Evolutionary conservation across 2,113 vertebrate species (phyloP), one percentile per base, ranked within the genome.

Genomic region (Origma solitaria): DNA sequence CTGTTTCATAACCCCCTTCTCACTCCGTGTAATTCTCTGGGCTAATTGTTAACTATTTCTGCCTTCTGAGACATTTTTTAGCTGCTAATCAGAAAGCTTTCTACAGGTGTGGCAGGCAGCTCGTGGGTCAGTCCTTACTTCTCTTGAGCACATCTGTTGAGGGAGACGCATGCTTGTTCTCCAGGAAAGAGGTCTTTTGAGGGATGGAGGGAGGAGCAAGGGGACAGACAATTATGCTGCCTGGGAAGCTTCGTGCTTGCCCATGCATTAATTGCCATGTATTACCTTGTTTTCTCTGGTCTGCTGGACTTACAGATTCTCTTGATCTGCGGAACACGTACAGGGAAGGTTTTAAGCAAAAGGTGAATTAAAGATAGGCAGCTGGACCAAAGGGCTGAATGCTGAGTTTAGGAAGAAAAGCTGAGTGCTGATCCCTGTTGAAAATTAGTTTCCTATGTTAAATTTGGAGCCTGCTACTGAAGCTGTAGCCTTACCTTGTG

Each of bases 401-500:
- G 35, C 17, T 33, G 30, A 66, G 31, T 42, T 56, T 15, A 42
- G 37, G 20, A 51, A 57, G 53, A 44, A 90, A 49, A 79, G 3
- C n/a, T 51, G 22, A 20, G 18, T 77, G n/a, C 30, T 53, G 7
- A 4, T 49, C 24, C 21, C 31, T 38, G 56, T 24, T 20, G 53
- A 60, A 82, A 86, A 28, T 42, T 7, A 6, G 7, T 53, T 73
- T 90, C 24, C 24, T 50, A 1, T 40, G 22, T 58, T 69, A 15
- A 35, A 17, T 53, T 37, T 33, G 33, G 61, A 73, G 17, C 18
- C 22, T 40, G 15, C 17, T 60, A 6, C 38, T 28, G 56, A 53
- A 84, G 35, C 16, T 18, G 28, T n/a, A 38, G 35, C 25, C 33
- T 35, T 61, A 30, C 45, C 0, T 0, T 20, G 7, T 0, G 0